Evolutionary conservation across 2,797 vertebrate genomes (phyloP), one percentile per base, ranked within the genome.

Genomic region (Phaenicophaeus curvirostris): DNA sequence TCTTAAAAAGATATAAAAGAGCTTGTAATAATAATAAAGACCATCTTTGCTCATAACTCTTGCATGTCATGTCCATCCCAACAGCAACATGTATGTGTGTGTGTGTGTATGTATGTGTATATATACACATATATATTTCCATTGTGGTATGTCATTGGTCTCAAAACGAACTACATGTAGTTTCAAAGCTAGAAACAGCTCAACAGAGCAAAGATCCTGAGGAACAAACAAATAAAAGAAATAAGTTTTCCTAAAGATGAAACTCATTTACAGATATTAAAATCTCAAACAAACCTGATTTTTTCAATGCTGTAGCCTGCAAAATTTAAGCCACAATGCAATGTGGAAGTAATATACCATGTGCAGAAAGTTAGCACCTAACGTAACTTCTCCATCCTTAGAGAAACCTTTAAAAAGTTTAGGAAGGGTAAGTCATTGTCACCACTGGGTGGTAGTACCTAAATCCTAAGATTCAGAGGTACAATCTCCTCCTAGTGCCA

Each of bases 81-180:
- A n/a, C n/a, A n/a, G n/a, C n/a, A n/a, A n/a, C n/a, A n/a, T n/a
- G n/a, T n/a, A n/a, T n/a, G 6, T 41, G 2, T 5, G 6, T 13
- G 2, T n/a, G 20, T 35, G 2, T 28, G 9, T 30, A 5, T 18
- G 13, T 7, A 25, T 1, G 0, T n/a, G 18, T 39, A 39, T 39
- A 13, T 9, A 20, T n/a, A n/a, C n/a, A n/a, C n/a, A n/a, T n/a
- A n/a, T n/a, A n/a, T 35, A 74, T 24, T 67, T 80, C 44, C 9
- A 57, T 0, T n/a, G 31, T 24, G 12, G 17, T 20, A 2, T 11
- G 61, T 18, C 21, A 46, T 1, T 54, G 23, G 19, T 51, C 23
- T 63, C 15, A 48, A 24, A 54, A 50, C 3, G 3, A 84, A 77
- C 71, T 20, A 62, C 28, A 41, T 13, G 13, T 18, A 7, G 2